Percentiles rank a stretch among this genome's conserved stretches.
These are phyloP conservation scores for Pyxicephalus adspersus DNA, from an alignment of 2,113 vertebrate species.

Conservation along the genomic window DNA sequence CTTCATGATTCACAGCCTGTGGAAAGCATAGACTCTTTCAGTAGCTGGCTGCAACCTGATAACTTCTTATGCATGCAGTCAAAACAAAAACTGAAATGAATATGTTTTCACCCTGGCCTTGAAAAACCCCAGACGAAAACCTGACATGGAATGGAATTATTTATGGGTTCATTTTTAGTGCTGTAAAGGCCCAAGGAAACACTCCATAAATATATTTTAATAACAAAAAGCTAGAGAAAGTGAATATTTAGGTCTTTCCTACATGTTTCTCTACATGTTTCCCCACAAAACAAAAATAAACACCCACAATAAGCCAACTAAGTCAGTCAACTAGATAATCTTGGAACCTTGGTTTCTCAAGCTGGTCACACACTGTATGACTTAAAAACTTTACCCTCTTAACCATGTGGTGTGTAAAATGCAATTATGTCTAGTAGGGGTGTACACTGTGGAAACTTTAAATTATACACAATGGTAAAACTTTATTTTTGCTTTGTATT, in stretches of 20 bases:
- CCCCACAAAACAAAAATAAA: too few species aligned
- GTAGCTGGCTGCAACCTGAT: conserved; percentile 42
- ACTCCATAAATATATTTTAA: neutral
- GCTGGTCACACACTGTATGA: too few species aligned
- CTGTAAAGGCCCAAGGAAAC: neutral
- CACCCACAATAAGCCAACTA: too few species aligned
- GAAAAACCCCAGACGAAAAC: conserved; percentile 24
- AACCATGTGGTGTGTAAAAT: too few species aligned
- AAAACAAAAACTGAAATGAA: conserved; percentile 51
- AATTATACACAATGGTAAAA: too few species aligned
- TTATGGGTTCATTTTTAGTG: neutral
- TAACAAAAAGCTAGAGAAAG: neutral
- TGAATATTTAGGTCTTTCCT: neutral
- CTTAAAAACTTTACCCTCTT: too few species aligned
- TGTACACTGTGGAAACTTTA: too few species aligned
- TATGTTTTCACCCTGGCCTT: conserved; percentile 49
- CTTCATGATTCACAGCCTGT: conserved; percentile 33
- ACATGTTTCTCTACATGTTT: neutral
- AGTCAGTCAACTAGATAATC: too few species aligned
- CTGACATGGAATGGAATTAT: conserved; percentile 4
- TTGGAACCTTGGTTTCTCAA: too few species aligned
- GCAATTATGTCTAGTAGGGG: too few species aligned
- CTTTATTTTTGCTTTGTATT: too few species aligned
- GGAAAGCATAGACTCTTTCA: conserved; percentile 19
- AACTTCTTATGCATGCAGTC: conserved; percentile 33